Percentiles rank a stretch among this genome's conserved stretches.
These are phyloP conservation scores for Eilema griseolum DNA, from an alignment of 2,888 invertebrate species.

Conservation along the genomic window DNA sequence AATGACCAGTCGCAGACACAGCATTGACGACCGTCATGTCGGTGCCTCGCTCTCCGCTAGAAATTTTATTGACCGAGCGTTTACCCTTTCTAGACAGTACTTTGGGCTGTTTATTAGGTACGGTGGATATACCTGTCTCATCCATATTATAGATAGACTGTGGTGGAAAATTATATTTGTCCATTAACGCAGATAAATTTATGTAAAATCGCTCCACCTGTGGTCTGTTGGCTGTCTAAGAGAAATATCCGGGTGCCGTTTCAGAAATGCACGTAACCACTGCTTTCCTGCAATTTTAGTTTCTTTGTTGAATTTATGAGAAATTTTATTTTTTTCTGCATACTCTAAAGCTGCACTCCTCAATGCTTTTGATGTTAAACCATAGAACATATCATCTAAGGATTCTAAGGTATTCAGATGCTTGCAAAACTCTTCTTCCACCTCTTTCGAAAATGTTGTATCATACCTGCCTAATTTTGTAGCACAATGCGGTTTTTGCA, in stretches of 20 bases:
- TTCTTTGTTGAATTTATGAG: constrained; percentile 15
- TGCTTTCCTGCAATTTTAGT: constrained; percentile 30
- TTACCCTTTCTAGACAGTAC: constrained; percentile 14
- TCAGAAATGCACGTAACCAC: constrained; percentile 31
- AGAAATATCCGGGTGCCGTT: constrained; percentile 31
- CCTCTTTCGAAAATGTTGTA: constrained; percentile 22
- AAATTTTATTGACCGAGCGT: constrained; percentile 7
- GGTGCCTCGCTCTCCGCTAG: not conserved
- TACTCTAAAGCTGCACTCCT: constrained; percentile 22
- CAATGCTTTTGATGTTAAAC: constrained; percentile 19
- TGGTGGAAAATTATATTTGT: not conserved
- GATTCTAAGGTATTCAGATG: too few species aligned
- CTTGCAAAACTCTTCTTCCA: constrained; percentile 23
- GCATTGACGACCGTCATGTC: constrained; percentile 9
- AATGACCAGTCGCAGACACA: constrained; percentile 53
- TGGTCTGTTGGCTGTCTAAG: constrained; percentile 24
- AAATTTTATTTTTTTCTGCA: constrained; percentile 24
- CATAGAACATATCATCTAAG: constrained; percentile 27
- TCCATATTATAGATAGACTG: constrained; percentile 34
- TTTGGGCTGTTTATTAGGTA: constrained; percentile 35
- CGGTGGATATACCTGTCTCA: constrained; percentile 34
- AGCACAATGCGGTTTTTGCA: not conserved
- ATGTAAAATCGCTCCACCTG: constrained; percentile 26
- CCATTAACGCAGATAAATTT: constrained; percentile 20
- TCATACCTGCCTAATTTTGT: constrained; percentile 16